Conservation (phyloP, 2,888 invertebrate genomes). For the Seladonia tumulorum region DNA sequence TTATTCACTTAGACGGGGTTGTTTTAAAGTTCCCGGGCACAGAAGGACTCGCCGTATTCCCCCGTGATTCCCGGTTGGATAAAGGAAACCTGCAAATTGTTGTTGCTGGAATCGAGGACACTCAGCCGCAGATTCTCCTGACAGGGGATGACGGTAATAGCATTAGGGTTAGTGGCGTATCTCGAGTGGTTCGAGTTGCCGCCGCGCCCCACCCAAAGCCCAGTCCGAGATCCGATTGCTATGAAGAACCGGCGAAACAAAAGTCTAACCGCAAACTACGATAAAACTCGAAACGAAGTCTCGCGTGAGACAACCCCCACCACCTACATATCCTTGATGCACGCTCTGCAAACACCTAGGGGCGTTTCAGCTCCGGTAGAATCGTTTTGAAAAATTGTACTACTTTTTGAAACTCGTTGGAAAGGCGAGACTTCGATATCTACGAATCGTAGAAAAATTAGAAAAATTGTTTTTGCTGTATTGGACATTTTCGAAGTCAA, state of each 20-base stretch:
- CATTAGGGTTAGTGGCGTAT: conserved; percentile 77
- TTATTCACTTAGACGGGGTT: conserved; percentile 65
- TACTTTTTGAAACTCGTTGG: not conserved
- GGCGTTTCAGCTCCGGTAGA: not conserved
- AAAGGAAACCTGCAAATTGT: conserved; percentile 72
- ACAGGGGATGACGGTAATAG: conserved; percentile 70
- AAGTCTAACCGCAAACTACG: conserved; percentile 68
- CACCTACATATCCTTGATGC: not conserved
- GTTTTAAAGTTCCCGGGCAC: conserved; percentile 64
- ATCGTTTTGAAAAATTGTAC: not conserved
- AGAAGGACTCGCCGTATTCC: conserved; percentile 55
- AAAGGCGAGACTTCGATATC: not conserved
- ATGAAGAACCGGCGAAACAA: conserved; percentile 41
- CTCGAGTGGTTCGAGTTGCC: conserved; percentile 67
- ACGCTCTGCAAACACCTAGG: not conserved
- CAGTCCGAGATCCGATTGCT: conserved; percentile 33
- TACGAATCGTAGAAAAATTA: no score
- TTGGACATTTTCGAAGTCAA: no score
- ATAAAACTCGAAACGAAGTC: conserved; percentile 65
- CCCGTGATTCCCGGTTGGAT: conserved; percentile 56
- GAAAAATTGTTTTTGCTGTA: not conserved
- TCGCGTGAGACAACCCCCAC: not conserved
- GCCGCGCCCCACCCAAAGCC: not conserved
- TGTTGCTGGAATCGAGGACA: conserved; percentile 72
- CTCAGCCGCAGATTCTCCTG: conserved; percentile 66